Percentiles rank a stretch among this genome's conserved stretches.
phyloP scores from a whole-genome alignment of 2,113 vertebrate species.

The Mobula birostris region DNA sequence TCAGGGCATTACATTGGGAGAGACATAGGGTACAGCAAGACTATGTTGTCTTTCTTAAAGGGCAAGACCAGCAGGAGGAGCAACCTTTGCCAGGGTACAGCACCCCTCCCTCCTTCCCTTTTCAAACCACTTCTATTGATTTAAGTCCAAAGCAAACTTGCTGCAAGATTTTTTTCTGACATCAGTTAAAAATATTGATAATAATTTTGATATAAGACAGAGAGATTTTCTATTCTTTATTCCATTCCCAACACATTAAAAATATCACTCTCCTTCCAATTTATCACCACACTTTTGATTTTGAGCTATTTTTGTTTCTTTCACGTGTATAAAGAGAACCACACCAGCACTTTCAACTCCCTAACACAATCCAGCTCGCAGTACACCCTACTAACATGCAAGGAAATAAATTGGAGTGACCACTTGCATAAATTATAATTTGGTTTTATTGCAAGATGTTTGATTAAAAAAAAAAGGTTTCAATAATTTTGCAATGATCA shows the following conservation, averaged over 20 bases:
- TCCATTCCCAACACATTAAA: background rate
- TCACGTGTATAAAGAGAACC: background rate
- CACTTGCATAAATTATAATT: background rate
- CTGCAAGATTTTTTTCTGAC: background rate
- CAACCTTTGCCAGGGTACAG: background rate
- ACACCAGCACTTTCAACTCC: background rate
- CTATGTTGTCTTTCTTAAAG: background rate
- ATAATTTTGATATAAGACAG: background rate
- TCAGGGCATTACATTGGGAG: background rate
- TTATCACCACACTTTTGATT: background rate
- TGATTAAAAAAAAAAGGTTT: background rate
- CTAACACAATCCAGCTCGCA: background rate
- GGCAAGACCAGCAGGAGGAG: background rate
- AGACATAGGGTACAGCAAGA: background rate
- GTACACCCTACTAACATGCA: background rate
- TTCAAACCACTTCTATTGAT: too few species aligned
- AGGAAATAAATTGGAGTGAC: conserved; percentile 21
- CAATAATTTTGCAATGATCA: background rate
- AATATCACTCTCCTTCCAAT: too few species aligned
- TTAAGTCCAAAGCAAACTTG: background rate
- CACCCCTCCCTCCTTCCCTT: background rate
- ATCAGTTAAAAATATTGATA: background rate
- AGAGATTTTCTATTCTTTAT: background rate
- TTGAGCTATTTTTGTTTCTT: background rate
- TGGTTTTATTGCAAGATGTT: background rate